Conservation (phyloP, 2,113 vertebrate genomes). For the Deroptyus accipitrinus region DNA sequence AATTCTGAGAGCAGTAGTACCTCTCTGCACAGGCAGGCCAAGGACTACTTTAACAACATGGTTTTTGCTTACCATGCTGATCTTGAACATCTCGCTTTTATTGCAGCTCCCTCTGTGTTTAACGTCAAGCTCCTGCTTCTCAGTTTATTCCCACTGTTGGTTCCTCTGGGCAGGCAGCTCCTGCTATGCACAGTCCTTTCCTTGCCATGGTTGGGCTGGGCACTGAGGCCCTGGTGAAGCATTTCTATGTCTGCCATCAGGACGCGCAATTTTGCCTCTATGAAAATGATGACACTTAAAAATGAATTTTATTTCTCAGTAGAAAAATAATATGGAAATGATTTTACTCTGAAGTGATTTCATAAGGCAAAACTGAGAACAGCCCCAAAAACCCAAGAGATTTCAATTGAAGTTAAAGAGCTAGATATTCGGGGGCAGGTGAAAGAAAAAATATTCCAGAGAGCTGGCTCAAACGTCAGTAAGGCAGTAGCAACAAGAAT, state of each 20-base stretch:
- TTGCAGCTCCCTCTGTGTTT: neutral
- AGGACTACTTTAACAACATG: neutral
- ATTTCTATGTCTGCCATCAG: neutral
- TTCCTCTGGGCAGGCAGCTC: neutral
- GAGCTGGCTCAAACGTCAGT: neutral
- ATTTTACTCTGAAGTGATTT: neutral
- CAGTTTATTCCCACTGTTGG: neutral
- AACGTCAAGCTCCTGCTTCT: neutral
- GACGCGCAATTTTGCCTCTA: neutral
- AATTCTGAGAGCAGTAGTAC: neutral
- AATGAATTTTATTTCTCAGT: neutral
- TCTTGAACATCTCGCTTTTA: neutral
- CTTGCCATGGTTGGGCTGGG: neutral
- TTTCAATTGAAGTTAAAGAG: neutral
- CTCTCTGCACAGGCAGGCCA: neutral
- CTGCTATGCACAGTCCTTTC: neutral
- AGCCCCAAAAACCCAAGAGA: fast-evolving
- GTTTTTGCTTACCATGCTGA: neutral
- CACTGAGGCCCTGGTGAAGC: neutral
- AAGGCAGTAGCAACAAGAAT: neutral
- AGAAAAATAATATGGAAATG: neutral
- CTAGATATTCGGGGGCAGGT: neutral
- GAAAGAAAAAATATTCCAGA: neutral
- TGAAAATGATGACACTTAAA: neutral
- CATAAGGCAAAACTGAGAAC: neutral